Base-by-base conservation (phyloP, 2,113 vertebrate species). In the Mixornis gularis region DNA sequence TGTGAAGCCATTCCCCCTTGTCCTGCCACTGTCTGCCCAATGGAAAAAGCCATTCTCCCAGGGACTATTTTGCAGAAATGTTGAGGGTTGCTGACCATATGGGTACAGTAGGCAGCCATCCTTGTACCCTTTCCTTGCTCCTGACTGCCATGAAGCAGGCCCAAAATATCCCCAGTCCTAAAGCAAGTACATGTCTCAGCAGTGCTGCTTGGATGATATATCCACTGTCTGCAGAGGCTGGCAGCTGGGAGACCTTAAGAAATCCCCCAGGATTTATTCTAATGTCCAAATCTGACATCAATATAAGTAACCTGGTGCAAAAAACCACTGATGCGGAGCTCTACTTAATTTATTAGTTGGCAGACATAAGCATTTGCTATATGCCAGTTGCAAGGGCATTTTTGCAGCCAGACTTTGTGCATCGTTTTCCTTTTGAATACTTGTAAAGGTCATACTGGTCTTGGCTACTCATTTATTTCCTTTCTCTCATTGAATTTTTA, bases 401-500 rank as follows among this genome's bases (percentile, higher is more conserved):
- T 95, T 86, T 84, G 8, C 48, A 86, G 82, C 81, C 36, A 88
- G 79, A 66, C 7, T 85, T 77, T 63, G n/a, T 71, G 52, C 62
- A 78, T 38, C 2, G 14, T 81, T 90, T 92, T 88, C 38, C 29
- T 90, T 92, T 74, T 89, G 77, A 90, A 80, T 92, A 55, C 40
- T 80, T 43, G 46, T 71, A 95, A 95, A 94, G 93, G 83, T 96
- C 93, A 92, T 93, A 73, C 87, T 92, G 76, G 72, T 93, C 87
- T 89, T 93, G 92, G 82, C 79, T 87, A 76, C 76, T 81, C 82
- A 95, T 91, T 94, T 86, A 74, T 95, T 95, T 95, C 89, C 80
- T 92, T 89, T 94, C 71, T 79, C 34, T 92, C 76, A 80, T 72
- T 95, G 93, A 92, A 95, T 91, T 94, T 94, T 73, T 95, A 94